phyloP scores from a whole-genome alignment of 2,113 vertebrate species.

The Reinhardtius hippoglossoides region DNA sequence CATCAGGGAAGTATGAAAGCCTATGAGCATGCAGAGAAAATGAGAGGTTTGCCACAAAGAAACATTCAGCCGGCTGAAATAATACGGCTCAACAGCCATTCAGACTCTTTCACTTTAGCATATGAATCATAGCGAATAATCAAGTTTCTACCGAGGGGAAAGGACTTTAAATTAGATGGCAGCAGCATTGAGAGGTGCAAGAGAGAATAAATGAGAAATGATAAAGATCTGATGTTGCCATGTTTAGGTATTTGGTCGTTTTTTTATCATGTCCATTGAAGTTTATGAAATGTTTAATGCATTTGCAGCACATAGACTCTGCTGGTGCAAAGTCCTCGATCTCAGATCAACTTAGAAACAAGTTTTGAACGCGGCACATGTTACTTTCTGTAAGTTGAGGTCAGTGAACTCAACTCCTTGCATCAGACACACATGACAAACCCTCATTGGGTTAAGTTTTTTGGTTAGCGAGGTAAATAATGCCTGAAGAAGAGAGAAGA shows the following conservation, averaged over 20 bases:
- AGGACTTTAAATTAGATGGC: constrained; percentile 61
- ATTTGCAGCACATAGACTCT: constrained; percentile 4
- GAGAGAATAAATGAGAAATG: constrained; percentile 43
- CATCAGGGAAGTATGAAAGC: constrained; percentile 73
- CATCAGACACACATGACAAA: constrained; percentile 17
- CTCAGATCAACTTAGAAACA: constrained; percentile 1
- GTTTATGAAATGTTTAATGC: constrained; percentile 30
- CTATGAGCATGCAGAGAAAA: constrained; percentile 70
- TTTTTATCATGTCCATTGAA: constrained; percentile 23
- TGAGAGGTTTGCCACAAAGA: constrained; percentile 75
- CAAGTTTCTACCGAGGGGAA: constrained; percentile 39
- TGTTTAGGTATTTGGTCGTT: constrained; percentile 45
- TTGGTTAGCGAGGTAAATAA: constrained; percentile 55
- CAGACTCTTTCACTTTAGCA: constrained; percentile 66
- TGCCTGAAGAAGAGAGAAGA: constrained; percentile 18
- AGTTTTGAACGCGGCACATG: neutral
- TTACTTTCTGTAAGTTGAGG: constrained; percentile 5
- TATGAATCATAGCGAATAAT: constrained; percentile 70
- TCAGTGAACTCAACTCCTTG: constrained; percentile 13
- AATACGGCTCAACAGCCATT: constrained; percentile 73
- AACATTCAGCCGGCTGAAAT: constrained; percentile 77
- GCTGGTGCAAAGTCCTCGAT: neutral
- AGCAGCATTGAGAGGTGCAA: constrained; percentile 29
- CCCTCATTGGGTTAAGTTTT: constrained; percentile 15
- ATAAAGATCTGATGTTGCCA: constrained; percentile 59